Evolutionary conservation across 2,797 vertebrate genomes (phyloP), one percentile per base, ranked within the genome.

Genomic region (Melanotaenia trifasciata): DNA sequence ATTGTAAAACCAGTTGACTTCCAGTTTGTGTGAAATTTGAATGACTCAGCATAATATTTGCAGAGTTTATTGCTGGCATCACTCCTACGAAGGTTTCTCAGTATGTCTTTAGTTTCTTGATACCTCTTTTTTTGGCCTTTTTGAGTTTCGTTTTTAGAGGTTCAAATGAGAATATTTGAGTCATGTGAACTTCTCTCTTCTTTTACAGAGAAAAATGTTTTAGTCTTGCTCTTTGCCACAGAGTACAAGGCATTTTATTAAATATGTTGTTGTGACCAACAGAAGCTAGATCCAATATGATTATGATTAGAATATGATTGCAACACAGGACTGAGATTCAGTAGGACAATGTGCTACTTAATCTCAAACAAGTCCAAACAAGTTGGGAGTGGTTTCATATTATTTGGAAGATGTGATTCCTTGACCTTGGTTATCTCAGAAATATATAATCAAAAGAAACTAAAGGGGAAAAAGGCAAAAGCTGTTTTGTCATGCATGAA

Each of bases 11-110:
- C 0, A 13, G n/a, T 60, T 33, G 26, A 28, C 45, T 64, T 28
- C 24, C 10, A 20, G 22, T 53, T 33, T 13, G 13, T 50, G 47
- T 43, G 16, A 43, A 10, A 63, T 50, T 22, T 61, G 13, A n/a
- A 54, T 72, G 70, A 79, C 53, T 72, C 61, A 70, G 60, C 51
- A 47, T 50, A 47, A 58, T 8, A 13, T 33, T 35, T 50, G 3
- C 28, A 36, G n/a, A 50, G 47, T 64, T 56, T 53, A 26, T 26
- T 35, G 16, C 60, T 35, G 58, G 22, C 24, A 50, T 53, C 30
- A 54, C 20, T 20, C 72, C 69, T 45, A 50, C 63, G 32, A 24
- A 36, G 18, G 7, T 56, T 40, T 68, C 50, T 72, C 12, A 30
- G 10, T 43, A 58, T 58, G 13, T 54, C 32, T 72, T 1, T 3